Conservation (phyloP, 37 sponge, comb jelly and placozoan species). For the Cladorhizidae sp. region DNA sequence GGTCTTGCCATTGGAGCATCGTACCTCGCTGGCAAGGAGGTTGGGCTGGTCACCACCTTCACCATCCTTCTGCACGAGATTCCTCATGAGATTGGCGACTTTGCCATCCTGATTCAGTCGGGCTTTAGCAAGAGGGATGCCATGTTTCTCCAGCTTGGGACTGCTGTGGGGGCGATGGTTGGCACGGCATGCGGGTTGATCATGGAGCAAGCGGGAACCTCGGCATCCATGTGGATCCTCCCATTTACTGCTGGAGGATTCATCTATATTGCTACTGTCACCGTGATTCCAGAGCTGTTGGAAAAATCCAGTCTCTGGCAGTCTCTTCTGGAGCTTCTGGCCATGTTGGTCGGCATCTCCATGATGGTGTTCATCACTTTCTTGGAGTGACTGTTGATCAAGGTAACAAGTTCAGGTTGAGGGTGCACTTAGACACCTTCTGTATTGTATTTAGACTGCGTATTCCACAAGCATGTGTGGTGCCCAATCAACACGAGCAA, state of each 20-base stretch:
- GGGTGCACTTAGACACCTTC: too few relatives aligned
- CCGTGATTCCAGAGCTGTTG: conserved; percentile 93
- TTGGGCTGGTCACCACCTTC: conserved; percentile 90
- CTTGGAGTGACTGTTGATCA: conserved; percentile 82
- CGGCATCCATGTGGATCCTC: conserved; percentile 78
- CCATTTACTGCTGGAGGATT: conserved; percentile 99
- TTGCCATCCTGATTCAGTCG: conserved; percentile 96
- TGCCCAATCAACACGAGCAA: too few relatives aligned
- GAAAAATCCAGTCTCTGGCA: conserved; percentile 67
- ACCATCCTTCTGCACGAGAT: conserved; percentile 95
- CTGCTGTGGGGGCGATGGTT: conserved; percentile 87
- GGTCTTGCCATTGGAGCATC: conserved; percentile 96
- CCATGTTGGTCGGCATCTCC: conserved; percentile 76
- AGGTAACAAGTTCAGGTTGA: too few relatives aligned
- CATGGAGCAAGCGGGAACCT: conserved; percentile 62
- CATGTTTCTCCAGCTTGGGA: conserved; percentile 91
- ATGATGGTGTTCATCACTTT: conserved; percentile 88
- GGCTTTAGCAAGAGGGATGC: conserved; percentile 87
- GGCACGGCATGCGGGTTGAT: conserved; percentile 86
- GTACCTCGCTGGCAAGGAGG: conserved; percentile 69
- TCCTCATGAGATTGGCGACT: conserved; percentile 98
- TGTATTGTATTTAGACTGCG: too few relatives aligned
- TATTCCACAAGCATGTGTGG: too few relatives aligned
- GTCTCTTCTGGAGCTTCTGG: conserved; percentile 77
- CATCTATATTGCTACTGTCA: conserved; percentile 94